Conservation (phyloP, 2,113 vertebrate species). For the Raphicerus campestris region DNA sequence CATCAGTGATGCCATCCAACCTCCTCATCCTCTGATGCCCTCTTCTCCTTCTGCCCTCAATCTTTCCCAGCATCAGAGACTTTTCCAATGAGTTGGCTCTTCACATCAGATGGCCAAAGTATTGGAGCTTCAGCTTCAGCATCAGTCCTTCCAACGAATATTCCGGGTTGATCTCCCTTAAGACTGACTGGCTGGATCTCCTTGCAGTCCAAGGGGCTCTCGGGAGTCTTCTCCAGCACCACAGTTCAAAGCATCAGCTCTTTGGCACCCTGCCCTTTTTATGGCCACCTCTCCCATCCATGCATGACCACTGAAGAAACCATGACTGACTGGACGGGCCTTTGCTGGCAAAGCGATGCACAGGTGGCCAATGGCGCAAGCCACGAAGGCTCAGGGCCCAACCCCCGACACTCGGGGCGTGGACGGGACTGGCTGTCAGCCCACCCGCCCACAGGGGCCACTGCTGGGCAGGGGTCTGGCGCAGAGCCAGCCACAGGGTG, state of each 20-base stretch:
- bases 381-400: fast-evolving
- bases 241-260: not conserved
- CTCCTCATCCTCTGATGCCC: not conserved
- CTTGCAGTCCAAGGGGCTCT: not conserved
- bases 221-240: not conserved
- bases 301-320: not conserved
- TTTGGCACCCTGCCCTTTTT: not conserved
- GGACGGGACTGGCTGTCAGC: fast-evolving
- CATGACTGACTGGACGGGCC: not conserved
- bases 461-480: too few species aligned
- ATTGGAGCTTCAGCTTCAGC: not conserved
- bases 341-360: not conserved
- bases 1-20: not conserved
- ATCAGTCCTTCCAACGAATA: not conserved
- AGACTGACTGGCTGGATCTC: not conserved
- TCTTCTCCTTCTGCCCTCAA: not conserved
- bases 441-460: fast-evolving
- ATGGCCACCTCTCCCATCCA: not conserved
- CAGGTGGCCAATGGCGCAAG: not conserved
- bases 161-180: not conserved
- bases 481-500: too few species aligned
- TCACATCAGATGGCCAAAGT: not conserved
- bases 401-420: fast-evolving
- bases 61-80: not conserved
- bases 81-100: not conserved